phyloP scores from a whole-genome alignment of 2,113 vertebrate species.

The Gallinago undulata region DNA sequence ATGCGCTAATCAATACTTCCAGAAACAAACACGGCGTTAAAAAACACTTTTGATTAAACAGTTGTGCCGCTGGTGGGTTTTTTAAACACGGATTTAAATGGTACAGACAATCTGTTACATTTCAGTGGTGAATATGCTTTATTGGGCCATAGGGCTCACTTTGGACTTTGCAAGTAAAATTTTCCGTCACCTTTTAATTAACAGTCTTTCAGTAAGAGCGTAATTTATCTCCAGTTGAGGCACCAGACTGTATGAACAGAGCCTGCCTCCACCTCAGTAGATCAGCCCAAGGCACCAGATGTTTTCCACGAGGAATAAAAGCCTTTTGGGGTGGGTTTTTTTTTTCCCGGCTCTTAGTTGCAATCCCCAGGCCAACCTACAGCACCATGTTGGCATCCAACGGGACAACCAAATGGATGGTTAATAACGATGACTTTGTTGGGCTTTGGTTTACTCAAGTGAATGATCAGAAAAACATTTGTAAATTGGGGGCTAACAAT shows the following conservation, averaged over 20 bases:
- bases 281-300: constrained; percentile 2
- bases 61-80: not conserved
- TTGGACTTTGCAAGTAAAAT: not conserved
- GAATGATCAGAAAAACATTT: not conserved
- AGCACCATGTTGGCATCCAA: not conserved
- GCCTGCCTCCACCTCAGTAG: not conserved
- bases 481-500: not conserved
- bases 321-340: not conserved
- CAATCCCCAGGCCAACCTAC: not conserved
- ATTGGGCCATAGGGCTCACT: not conserved
- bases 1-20: constrained; percentile 2
- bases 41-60: not conserved
- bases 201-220: not conserved
- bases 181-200: constrained; percentile 26
- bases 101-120: not conserved
- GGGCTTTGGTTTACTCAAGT: not conserved
- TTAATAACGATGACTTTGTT: not conserved
- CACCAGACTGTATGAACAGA: not conserved
- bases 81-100: not conserved
- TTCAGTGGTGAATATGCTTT: not conserved
- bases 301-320: not conserved
- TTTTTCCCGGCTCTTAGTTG: not conserved
- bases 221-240: constrained; percentile 4
- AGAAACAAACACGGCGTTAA: not conserved
- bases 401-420: not conserved